Evolutionary conservation across 2,888 invertebrate species (phyloP), one percentile per base, ranked within the genome.

Genomic region (Euclidia mi): DNA sequence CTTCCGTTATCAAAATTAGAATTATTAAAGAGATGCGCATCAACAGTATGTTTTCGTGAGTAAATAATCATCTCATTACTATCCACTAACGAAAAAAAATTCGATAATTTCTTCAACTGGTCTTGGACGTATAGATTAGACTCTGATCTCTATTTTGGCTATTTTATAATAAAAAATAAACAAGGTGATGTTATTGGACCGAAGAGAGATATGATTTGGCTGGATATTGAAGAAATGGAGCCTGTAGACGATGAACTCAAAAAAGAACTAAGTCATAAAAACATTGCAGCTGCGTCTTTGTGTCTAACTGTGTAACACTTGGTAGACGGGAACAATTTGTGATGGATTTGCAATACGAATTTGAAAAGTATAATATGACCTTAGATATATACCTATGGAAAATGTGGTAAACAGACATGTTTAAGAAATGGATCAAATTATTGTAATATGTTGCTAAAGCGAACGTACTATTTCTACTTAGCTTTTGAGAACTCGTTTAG

Each of bases 401-500:
- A 25, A 50, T 88, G 87, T 68, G 86, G 87, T 2, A 47, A 56
- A 0, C 50, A 69, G 1, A 52, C 52, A 20, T 89, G 88, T 49
- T 43, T 75, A 2, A 20, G 12, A 2, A 11, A 44, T n/a, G 7
- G 10, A n/a, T n/a, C 7, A 6, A 10, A 31, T 31, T 3, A n/a
- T 1, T 44, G 43, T 44, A 11, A 6, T 2, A 1, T n/a, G 11
- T n/a, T 40, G 10, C 9, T 51, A 31, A 37, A 51, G 6, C 17
- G 4, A 12, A 2, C 74, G 43, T 90, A 90, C 59, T 88, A 82
- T 61, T 91, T 91, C 46, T 91, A 90, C 64, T 74, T 91, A 11
- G 75, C 90, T 0, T 87, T 91, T 46, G 91, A 91, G 52, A 90
- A 90, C 56, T 85, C 90, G 0, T 82, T 89, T 12, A 78, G 76